phyloP scores from a whole-genome alignment of 2,113 vertebrate genomes.

The Ploceus nigricollis region DNA sequence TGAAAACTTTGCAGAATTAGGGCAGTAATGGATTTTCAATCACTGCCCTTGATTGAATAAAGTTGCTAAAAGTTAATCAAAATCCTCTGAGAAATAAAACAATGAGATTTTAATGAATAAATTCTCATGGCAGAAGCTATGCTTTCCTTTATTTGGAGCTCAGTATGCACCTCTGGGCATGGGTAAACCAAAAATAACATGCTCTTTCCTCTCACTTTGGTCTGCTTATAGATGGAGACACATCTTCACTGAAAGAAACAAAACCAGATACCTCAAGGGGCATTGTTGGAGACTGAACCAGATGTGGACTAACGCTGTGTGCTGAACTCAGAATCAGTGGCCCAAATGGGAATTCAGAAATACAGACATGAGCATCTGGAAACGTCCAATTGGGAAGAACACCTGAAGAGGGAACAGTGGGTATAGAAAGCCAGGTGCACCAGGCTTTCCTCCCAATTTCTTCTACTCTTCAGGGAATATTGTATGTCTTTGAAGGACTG shows the following conservation, averaged over 20 bases:
- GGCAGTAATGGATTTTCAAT: conserved; percentile 5
- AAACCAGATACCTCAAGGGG: not conserved
- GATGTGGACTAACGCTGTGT: not conserved
- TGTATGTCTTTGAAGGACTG: not conserved
- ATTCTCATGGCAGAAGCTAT: conserved; percentile 14
- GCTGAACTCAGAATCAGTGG: not conserved
- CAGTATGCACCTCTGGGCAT: not conserved
- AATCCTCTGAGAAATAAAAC: conserved; percentile 52
- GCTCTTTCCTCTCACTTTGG: not conserved
- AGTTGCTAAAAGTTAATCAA: conserved; percentile 45
- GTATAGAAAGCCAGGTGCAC: not conserved
- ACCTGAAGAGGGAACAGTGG: not conserved
- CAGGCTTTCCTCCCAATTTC: not conserved
- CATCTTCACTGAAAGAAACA: not conserved
- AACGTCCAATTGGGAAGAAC: not conserved
- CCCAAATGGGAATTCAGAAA: not conserved
- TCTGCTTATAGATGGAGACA: not conserved
- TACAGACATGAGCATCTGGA: not conserved
- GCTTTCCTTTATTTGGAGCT: conserved; percentile 15
- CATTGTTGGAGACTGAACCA: not conserved
- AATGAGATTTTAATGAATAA: conserved; percentile 56
- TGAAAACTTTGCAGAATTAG: conserved; percentile 29
- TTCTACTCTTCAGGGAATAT: not conserved
- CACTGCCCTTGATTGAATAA: not conserved
- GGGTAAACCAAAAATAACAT: not conserved